phyloP scores from a whole-genome alignment of 2,888 invertebrate genomes.

The Hyles lineata region DNA sequence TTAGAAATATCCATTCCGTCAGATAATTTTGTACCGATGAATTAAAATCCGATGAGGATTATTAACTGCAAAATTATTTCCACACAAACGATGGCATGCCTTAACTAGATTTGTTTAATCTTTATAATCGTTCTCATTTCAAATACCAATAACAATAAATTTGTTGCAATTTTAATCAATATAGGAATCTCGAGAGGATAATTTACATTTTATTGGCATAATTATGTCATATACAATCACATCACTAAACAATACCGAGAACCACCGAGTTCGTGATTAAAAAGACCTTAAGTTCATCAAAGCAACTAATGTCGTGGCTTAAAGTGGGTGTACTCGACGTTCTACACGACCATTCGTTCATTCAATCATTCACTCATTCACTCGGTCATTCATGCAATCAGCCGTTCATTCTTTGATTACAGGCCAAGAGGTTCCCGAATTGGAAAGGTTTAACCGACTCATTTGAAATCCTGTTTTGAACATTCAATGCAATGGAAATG shows the following conservation, averaged over 20 bases:
- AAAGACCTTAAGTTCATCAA: constrained; percentile 36
- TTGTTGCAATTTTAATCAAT: no score
- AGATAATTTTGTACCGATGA: no score
- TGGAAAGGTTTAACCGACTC: constrained; percentile 12
- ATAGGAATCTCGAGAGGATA: no score
- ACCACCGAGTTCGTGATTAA: constrained; percentile 30
- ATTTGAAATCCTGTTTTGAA: not conserved
- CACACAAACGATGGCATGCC: no score
- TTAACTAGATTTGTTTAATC: no score
- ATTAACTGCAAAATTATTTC: no score
- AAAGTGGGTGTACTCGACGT: constrained; percentile 9
- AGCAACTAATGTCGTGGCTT: constrained; percentile 20
- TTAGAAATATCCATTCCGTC: no score
- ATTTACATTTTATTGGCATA: not conserved
- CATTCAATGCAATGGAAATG: constrained; percentile 7
- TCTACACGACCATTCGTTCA: constrained; percentile 19
- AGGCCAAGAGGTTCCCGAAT: not conserved
- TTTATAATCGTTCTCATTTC: no score
- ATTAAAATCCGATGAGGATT: no score
- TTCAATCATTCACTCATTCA: constrained; percentile 7
- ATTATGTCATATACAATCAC: not conserved
- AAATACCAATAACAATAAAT: no score
- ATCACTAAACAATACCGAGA: not conserved
- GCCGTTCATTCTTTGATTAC: not conserved
- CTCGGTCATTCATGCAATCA: not conserved